A percentile compares a stretch with the other conserved stretches of the same genome.
Conservation (phyloP, 2,888 invertebrate genomes). For the Pristionchus exspectatus region DNA sequence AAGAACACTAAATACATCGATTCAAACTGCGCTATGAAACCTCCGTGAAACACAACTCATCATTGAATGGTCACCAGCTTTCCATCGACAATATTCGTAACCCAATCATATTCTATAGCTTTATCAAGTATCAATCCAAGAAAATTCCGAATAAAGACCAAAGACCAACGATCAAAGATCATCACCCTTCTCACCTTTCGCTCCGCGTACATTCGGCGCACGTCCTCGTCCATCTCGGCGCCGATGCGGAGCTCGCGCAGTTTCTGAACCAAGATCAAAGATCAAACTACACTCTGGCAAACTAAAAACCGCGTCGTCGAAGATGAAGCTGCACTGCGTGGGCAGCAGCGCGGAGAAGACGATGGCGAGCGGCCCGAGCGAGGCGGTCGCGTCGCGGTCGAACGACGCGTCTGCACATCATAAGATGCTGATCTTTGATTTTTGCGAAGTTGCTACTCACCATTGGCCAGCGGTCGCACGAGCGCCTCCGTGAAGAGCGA, state of each 20-base stretch:
- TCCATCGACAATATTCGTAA: not conserved
- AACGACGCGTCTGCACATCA: not conserved
- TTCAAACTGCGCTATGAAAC: too few species aligned
- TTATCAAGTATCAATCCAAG: too few species aligned
- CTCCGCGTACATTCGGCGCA: constrained; percentile 64
- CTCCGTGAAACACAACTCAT: not conserved
- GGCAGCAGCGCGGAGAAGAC: constrained; percentile 50
- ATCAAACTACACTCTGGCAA: not conserved
- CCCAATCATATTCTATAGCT: too few species aligned
- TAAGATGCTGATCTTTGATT: not conserved
- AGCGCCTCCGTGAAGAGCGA: constrained; percentile 40
- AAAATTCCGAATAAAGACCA: too few species aligned
- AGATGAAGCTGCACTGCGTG: constrained; percentile 47
- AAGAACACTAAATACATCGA: too few species aligned
- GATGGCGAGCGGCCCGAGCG: constrained; percentile 3
- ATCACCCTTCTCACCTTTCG: constrained; percentile 18
- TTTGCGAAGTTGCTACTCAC: not conserved
- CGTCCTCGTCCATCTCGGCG: constrained; percentile 62
- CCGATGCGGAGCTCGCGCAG: constrained; percentile 64
- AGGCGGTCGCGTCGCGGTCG: not conserved
- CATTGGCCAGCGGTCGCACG: constrained; percentile 30
- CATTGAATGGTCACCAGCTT: not conserved
- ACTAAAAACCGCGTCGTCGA: constrained; percentile 21
- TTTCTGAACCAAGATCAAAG: constrained; percentile 10
- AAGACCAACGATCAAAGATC: not conserved